phyloP scores from a whole-genome alignment of 2,797 vertebrate species.

The Salarias fasciatus region DNA sequence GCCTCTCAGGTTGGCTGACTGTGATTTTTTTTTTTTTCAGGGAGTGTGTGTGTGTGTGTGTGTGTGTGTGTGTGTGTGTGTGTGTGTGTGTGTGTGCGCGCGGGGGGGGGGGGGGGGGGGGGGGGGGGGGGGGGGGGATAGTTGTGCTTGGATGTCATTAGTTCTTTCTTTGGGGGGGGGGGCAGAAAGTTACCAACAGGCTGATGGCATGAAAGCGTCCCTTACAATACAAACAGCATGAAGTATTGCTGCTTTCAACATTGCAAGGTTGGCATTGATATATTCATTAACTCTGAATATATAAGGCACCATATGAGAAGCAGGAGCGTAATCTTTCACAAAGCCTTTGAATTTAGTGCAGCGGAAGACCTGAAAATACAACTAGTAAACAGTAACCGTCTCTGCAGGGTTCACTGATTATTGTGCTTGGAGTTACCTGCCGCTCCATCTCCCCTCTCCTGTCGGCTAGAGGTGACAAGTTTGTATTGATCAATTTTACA shows the following conservation, averaged over 20 bases:
- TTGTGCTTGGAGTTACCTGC: conserved; percentile 48
- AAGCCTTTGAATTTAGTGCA: conserved; percentile 10
- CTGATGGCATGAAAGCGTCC: too few relatives aligned
- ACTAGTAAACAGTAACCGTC: conserved; percentile 33
- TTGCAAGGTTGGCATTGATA: not conserved
- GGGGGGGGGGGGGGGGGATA: too few relatives aligned
- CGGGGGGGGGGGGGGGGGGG: too few relatives aligned
- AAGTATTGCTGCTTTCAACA: too few relatives aligned
- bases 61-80: too few relatives aligned
- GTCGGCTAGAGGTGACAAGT: conserved; percentile 63
- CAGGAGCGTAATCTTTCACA: not conserved
- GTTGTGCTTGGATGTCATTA: too few relatives aligned
- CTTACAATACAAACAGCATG: too few relatives aligned
- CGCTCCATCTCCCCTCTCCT: conserved; percentile 51
- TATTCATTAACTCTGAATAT: conserved; percentile 16
- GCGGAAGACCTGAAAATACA: conserved; percentile 24
- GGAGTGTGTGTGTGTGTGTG: too few relatives aligned
- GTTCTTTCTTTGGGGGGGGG: too few relatives aligned
- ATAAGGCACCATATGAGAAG: not conserved
- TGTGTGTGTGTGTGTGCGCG: too few relatives aligned
- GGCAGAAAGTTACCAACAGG: too few relatives aligned
- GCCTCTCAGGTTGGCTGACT: not conserved
- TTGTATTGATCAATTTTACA: conserved; percentile 75
- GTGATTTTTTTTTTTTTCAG: conserved; percentile 10
- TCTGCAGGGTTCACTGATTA: conserved; percentile 36